phyloP scores from a whole-genome alignment of 2,113 vertebrate genomes.

The Myotis brandtii region DNA sequence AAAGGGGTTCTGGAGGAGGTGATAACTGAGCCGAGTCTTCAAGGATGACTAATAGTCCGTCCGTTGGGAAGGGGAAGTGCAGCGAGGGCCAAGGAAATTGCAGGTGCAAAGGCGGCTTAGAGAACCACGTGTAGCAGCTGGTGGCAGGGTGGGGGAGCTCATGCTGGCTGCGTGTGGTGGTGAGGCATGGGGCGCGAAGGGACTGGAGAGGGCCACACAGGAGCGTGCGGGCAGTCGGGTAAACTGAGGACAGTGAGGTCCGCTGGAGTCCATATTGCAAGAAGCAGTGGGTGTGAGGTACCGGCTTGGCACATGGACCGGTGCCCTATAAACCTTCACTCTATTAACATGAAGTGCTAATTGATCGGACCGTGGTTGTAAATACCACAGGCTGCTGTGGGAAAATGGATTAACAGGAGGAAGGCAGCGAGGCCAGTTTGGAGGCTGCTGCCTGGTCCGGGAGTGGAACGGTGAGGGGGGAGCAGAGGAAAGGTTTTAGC shows the following conservation, averaged over 20 bases:
- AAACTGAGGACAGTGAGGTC: not conserved
- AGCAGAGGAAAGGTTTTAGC: not conserved
- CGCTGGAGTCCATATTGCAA: not conserved
- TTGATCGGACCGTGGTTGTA: not conserved
- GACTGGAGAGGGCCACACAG: not conserved
- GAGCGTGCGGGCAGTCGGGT: not conserved
- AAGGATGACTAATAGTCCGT: conserved; percentile 34
- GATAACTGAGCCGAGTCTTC: conserved; percentile 34
- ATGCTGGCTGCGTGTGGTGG: not conserved
- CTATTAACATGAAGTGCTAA: not conserved
- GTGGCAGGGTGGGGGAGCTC: not conserved
- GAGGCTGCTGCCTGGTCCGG: not conserved
- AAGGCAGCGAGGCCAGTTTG: not conserved
- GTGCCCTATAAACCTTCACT: not conserved
- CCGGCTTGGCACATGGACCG: not conserved
- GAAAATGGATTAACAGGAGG: not conserved
- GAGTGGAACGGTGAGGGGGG: not conserved
- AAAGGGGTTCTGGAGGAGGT: conserved; percentile 49
- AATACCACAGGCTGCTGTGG: conserved; percentile 30
- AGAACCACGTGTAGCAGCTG: not conserved
- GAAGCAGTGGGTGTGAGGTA: not conserved
- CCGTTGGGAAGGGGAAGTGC: conserved; percentile 24
- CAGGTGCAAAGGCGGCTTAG: conserved; percentile 58
- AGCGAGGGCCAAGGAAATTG: not conserved
- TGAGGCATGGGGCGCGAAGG: not conserved